phyloP scores from a whole-genome alignment of 1,140 invertebrate genomes.

The Drosophila jambulina region DNA sequence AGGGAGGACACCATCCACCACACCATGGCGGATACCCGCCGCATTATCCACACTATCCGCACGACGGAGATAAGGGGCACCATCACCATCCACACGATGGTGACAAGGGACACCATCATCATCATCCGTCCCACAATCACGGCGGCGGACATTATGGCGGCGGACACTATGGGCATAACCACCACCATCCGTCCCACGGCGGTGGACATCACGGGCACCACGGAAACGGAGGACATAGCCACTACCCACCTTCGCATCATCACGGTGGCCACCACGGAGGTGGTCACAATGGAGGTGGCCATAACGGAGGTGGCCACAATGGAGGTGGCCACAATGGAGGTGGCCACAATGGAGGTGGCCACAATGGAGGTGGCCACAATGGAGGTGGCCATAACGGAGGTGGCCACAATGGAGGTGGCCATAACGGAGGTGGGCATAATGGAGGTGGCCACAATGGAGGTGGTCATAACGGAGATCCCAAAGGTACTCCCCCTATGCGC shows the following conservation, averaged over 20 bases:
- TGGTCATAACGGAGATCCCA: background rate
- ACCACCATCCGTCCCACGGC: no score
- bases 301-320: background rate
- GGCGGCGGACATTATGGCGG: background rate
- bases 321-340: background rate
- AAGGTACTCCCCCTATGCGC: background rate
- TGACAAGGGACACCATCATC: constrained; percentile 12
- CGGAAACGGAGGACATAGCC: constrained; percentile 2
- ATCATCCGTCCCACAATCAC: background rate
- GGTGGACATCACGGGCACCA: background rate
- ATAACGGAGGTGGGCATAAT: background rate
- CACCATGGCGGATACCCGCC: constrained; percentile 8
- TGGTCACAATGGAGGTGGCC: background rate
- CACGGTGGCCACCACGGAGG: constrained; percentile 2
- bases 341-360: background rate
- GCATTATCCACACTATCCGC: constrained; percentile 1
- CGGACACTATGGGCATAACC: no score
- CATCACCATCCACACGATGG: constrained; percentile 5
- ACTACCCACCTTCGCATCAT: constrained; percentile 6
- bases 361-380: background rate
- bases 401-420: background rate
- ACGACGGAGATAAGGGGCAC: constrained; percentile 10
- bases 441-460: background rate
- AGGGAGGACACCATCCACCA: constrained; percentile 22
- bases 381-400: background rate